Conservation (phyloP, 2,797 vertebrate species). For the Sus cebifrons region DNA sequence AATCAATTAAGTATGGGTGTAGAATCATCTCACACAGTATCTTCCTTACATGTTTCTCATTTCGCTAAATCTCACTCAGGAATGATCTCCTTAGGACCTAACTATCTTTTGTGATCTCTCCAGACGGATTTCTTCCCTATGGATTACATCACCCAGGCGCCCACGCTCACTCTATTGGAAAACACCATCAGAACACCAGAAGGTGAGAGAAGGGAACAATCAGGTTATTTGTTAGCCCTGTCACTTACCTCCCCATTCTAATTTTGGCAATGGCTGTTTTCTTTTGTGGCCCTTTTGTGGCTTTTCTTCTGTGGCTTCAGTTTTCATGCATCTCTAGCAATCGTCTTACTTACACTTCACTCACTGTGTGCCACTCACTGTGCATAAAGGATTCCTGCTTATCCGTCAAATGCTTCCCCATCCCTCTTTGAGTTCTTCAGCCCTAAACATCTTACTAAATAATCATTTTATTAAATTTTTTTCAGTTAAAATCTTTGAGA, state of each 20-base stretch:
- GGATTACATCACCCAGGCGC: no score
- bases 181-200: background rate
- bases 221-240: background rate
- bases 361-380: background rate
- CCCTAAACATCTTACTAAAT: background rate
- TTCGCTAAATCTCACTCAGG: background rate
- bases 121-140: background rate
- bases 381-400: background rate
- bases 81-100: background rate
- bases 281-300: background rate
- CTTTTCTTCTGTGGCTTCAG: background rate
- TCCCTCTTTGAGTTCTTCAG: background rate
- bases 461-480: background rate
- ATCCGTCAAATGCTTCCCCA: background rate
- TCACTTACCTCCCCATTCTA: background rate
- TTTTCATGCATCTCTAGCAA: background rate
- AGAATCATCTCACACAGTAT: background rate
- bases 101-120: background rate
- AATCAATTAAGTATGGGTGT: background rate
- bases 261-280: background rate
- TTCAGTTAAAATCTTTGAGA: conserved; percentile 13
- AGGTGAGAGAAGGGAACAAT: background rate
- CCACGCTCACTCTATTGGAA: background rate
- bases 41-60: background rate
- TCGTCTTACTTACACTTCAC: background rate